Percentiles rank a stretch among this genome's conserved stretches.
phyloP scores from a whole-genome alignment of 2,888 invertebrate genomes.

The Sphaerophoria rueppellii region DNA sequence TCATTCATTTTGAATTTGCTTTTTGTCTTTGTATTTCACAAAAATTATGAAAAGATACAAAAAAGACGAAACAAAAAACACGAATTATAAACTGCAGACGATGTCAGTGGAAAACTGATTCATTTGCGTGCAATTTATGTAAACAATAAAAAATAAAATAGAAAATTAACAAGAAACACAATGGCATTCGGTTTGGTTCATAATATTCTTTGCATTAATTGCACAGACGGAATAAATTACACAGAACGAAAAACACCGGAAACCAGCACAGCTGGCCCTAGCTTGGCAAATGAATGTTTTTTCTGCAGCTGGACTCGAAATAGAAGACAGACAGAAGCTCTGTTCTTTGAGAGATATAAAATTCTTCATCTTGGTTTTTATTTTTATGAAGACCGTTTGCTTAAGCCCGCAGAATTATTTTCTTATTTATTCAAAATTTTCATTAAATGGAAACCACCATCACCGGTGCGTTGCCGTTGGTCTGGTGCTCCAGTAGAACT shows the following conservation, averaged over 20 bases:
- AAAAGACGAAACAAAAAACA: constrained; percentile 21
- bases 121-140: constrained; percentile 72
- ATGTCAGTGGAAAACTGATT: constrained; percentile 64
- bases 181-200: constrained; percentile 44
- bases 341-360: not conserved
- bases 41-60: constrained; percentile 1
- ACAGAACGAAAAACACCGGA: constrained; percentile 51
- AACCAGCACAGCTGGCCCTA: constrained; percentile 50
- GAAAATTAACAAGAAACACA: constrained; percentile 41
- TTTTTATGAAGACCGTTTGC: constrained; percentile 19
- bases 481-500: not conserved
- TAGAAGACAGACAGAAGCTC: not conserved
- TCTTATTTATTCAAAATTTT: constrained; percentile 59
- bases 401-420: constrained; percentile 39
- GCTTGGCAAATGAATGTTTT: constrained; percentile 19
- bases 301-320: constrained; percentile 4
- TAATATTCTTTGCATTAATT: constrained; percentile 72
- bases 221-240: constrained; percentile 75
- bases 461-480: too few species aligned
- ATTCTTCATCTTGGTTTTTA: not conserved
- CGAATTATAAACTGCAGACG: constrained; percentile 62
- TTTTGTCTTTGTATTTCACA: constrained; percentile 50
- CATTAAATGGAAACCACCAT: constrained; percentile 38
- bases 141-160: constrained; percentile 56
- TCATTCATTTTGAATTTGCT: constrained; percentile 32